A percentile compares a stretch with the other conserved stretches of the same genome.
phyloP scores from a whole-genome alignment of 92 coral and sea anemone species.

The Porites lobata region DNA sequence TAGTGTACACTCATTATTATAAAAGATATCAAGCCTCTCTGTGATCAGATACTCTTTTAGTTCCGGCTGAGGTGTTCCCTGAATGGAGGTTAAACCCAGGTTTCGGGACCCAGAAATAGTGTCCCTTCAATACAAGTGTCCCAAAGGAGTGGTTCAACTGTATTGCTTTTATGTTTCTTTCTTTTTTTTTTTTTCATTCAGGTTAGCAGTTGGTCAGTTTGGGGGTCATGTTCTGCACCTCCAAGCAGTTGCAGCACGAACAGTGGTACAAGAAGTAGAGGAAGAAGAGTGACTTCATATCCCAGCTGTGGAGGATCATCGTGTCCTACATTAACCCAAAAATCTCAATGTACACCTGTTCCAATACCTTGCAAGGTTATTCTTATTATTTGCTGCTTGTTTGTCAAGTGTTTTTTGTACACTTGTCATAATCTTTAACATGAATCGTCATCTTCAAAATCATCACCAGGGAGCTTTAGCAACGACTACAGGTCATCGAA shows the following conservation, averaged over 20 bases:
- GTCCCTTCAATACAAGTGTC: not conserved
- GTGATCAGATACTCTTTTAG: too few relatives aligned
- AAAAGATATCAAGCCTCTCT: too few relatives aligned
- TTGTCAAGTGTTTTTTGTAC: not conserved
- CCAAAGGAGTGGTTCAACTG: not conserved
- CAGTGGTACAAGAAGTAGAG: conserved; percentile 66
- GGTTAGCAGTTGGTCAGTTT: conserved; percentile 74
- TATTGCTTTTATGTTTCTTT: not conserved
- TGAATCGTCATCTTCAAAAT: not conserved
- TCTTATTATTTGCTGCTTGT: not conserved
- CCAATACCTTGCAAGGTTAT: conserved; percentile 82
- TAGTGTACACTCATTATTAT: too few relatives aligned
- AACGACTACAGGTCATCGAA: too few relatives aligned
- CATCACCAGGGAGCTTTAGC: too few relatives aligned
- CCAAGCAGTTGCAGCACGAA: conserved; percentile 60
- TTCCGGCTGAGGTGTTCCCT: too few relatives aligned
- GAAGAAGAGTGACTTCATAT: conserved; percentile 54
- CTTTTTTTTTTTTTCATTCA: not conserved
- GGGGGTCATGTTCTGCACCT: conserved; percentile 79
- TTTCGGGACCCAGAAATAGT: not conserved
- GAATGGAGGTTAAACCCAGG: too few relatives aligned
- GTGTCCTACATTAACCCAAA: conserved; percentile 33
- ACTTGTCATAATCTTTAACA: not conserved
- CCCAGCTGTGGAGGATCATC: conserved; percentile 79
- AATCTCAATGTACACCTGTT: conserved; percentile 77